Evolutionary conservation across 2,888 invertebrate genomes (phyloP), one percentile per base, ranked within the genome.

Genomic region (Melitaea athalia): DNA sequence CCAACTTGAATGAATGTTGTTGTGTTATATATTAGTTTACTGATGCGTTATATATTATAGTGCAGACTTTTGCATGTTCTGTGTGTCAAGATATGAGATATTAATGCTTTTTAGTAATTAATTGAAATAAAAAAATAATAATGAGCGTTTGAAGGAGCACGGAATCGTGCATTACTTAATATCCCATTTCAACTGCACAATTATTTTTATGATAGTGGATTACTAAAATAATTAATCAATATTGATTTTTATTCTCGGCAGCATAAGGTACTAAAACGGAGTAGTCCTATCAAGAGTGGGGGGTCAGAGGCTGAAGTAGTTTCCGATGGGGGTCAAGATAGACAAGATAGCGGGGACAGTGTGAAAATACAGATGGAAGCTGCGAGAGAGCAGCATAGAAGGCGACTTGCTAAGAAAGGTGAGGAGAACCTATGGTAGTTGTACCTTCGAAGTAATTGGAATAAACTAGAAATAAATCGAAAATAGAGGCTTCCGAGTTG

Each of bases 311-410:
- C 86, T 10, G 91, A 90, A 68, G 79, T 75, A 43, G 86, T 79
- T 49, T 85, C 85, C 0, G 89, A 87, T 71, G 86, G 85, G 0
- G 74, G 79, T 8, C 80, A 81, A 72, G 87, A 87, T 64, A 75
- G 84, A 0, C 79, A 80, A 60, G 86, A 84, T 71, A 79, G 79
- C 31, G 86, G 87, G 0, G 90, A 91, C 81, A 78, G 81, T 71
- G 84, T 92, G 73, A 93, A 92, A 85, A 80, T 93, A 69, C 90
- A 92, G 77, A 93, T 93, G 93, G 93, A 93, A 74, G 89, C 88
- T 0, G 92, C 91, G 0, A 72, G 93, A 55, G 93, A 93, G 72
- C 85, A 87, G 77, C 93, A 93, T 61, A 64, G 93, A 24, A 70
- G 87, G 1, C 71, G 89, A 4, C 80, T 93, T 0, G 93, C 93